Percentiles rank a stretch among this genome's conserved stretches.
Conservation (phyloP, 2,113 vertebrate species). For the Aegithalos caudatus region DNA sequence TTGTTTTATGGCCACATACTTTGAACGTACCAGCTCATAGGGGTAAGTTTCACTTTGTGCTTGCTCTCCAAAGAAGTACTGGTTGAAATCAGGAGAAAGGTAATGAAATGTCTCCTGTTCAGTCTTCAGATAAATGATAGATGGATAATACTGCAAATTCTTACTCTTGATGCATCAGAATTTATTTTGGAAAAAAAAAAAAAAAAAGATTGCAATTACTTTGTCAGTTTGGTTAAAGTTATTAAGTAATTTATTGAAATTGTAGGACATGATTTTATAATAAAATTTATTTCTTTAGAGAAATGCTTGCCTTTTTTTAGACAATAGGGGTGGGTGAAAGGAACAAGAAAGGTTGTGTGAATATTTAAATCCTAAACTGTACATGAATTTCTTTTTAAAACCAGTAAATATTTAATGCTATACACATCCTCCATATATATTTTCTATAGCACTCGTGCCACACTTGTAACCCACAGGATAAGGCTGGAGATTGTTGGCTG, state of each 20-base stretch:
- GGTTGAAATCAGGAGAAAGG: constrained; percentile 49
- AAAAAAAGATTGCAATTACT: not conserved
- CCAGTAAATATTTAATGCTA: not conserved
- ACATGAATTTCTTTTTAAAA: not conserved
- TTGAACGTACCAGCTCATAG: constrained; percentile 38
- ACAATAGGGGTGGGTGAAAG: not conserved
- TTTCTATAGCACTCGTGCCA: not conserved
- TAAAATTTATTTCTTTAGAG: not conserved
- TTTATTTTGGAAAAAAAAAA: not conserved
- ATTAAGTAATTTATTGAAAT: not conserved
- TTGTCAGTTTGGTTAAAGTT: not conserved
- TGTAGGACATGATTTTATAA: not conserved
- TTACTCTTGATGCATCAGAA: not conserved
- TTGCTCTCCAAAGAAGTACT: constrained; percentile 60
- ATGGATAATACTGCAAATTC: constrained; percentile 30
- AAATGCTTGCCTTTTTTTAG: not conserved
- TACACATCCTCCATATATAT: not conserved
- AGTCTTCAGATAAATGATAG: constrained; percentile 13
- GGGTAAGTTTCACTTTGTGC: not conserved
- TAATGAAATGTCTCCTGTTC: constrained; percentile 3
- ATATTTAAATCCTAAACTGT: not conserved
- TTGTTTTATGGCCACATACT: not conserved
- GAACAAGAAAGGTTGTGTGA: not conserved
- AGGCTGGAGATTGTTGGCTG: not conserved
- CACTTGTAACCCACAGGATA: not conserved